These are phyloP conservation scores for Callorhinus ursinus DNA, from an alignment of 2,113 vertebrate genomes.

Conservation along the genomic window DNA sequence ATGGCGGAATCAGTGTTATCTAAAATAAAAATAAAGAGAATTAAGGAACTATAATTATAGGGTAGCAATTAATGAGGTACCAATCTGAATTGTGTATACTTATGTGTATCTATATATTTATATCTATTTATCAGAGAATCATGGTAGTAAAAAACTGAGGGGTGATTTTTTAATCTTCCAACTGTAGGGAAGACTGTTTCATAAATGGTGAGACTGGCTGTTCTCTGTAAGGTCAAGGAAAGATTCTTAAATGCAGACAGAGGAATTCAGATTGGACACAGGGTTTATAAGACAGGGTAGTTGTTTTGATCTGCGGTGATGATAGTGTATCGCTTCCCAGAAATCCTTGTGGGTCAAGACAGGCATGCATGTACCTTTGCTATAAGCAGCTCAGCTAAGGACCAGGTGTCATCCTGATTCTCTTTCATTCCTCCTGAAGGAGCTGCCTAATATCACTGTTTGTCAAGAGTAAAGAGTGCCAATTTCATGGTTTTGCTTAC, in stretches of 20 bases:
- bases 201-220: not conserved
- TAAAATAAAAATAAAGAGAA: slow-evolving; percentile 29
- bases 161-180: not conserved
- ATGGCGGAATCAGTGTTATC: not conserved
- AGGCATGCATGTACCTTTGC: not conserved
- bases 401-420: not conserved
- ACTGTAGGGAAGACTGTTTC: not conserved
- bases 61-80: not conserved
- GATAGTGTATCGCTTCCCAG: not conserved
- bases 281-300: not conserved
- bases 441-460: not conserved
- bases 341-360: not conserved
- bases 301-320: not conserved
- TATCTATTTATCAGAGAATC: not conserved
- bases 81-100: not conserved
- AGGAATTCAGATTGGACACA: not conserved
- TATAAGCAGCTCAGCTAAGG: not conserved
- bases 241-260: not conserved
- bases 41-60: not conserved
- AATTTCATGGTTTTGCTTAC: slow-evolving; percentile 15
- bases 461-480: not conserved
- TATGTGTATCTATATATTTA: not conserved
- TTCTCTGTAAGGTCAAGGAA: not conserved
- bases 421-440: not conserved
- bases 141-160: not conserved